Conservation (phyloP, 2,888 invertebrate species). For the Oligia latruncula region DNA sequence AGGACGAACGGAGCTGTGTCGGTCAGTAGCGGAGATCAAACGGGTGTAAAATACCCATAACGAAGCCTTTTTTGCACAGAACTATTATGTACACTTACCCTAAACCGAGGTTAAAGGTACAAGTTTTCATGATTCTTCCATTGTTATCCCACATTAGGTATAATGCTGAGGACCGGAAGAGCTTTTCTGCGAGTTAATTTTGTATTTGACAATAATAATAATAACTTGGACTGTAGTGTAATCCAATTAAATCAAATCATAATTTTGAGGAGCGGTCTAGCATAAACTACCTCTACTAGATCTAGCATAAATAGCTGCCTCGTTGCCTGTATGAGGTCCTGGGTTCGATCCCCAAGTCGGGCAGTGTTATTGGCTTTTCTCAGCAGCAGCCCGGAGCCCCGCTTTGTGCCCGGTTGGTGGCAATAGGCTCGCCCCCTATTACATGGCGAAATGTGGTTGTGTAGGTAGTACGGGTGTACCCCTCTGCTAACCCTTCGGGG, state of each 20-base stretch:
- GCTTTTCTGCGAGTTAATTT: neutral
- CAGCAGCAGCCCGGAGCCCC: neutral
- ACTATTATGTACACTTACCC: no score
- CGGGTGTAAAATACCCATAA: neutral
- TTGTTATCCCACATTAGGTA: neutral
- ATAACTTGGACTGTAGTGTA: neutral
- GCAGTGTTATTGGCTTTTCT: neutral
- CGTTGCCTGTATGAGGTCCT: neutral
- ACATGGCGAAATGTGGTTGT: neutral
- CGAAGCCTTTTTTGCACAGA: neutral
- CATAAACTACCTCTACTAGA: neutral
- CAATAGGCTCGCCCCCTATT: neutral
- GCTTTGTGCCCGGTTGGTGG: neutral
- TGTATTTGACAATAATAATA: neutral
- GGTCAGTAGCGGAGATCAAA: constrained; percentile 87
- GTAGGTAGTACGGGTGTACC: neutral
- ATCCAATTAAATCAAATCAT: neutral
- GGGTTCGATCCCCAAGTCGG: neutral
- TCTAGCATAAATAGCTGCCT: neutral
- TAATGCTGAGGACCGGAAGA: neutral
- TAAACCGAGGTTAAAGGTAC: neutral
- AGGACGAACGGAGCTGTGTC: constrained; percentile 83
- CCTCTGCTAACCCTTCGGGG: neutral
- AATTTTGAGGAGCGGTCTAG: neutral
- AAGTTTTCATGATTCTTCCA: neutral